phyloP scores from a whole-genome alignment of 2,888 invertebrate genomes.

The Graphium colonna region DNA sequence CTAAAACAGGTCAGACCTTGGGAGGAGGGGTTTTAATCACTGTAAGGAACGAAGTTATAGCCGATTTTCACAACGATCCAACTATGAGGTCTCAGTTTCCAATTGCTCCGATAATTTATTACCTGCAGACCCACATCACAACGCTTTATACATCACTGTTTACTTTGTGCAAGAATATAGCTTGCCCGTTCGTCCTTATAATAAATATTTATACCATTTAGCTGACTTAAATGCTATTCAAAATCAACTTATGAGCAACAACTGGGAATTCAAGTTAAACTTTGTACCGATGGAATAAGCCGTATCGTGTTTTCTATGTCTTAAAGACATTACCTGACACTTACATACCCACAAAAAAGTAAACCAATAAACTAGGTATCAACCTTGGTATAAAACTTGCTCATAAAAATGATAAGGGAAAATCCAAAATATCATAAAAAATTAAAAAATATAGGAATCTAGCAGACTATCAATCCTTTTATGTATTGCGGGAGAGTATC shows the following conservation, averaged over 20 bases:
- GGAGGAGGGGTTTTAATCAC: conserved; percentile 19
- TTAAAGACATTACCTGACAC: not conserved
- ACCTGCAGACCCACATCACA: too few species aligned
- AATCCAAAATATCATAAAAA: conserved; percentile 1
- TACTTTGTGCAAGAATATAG: too few species aligned
- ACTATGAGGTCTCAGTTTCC: too few species aligned
- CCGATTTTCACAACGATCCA: not conserved
- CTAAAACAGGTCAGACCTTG: not conserved
- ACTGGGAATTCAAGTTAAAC: not conserved
- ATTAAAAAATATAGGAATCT: not conserved
- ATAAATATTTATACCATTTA: too few species aligned
- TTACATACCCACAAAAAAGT: conserved; percentile 5
- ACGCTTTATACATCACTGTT: too few species aligned
- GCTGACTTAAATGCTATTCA: not conserved
- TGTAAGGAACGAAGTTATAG: too few species aligned
- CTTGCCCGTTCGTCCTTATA: too few species aligned
- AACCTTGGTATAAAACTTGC: not conserved
- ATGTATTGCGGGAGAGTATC: not conserved
- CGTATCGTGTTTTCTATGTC: not conserved
- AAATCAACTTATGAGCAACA: too few species aligned
- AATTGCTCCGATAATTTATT: not conserved
- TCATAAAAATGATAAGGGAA: not conserved
- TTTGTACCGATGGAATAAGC: too few species aligned
- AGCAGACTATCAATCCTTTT: too few species aligned
- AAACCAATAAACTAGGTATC: too few species aligned